Base-by-base conservation (phyloP, 2,797 vertebrate genomes). In the Champsocephalus gunnari region DNA sequence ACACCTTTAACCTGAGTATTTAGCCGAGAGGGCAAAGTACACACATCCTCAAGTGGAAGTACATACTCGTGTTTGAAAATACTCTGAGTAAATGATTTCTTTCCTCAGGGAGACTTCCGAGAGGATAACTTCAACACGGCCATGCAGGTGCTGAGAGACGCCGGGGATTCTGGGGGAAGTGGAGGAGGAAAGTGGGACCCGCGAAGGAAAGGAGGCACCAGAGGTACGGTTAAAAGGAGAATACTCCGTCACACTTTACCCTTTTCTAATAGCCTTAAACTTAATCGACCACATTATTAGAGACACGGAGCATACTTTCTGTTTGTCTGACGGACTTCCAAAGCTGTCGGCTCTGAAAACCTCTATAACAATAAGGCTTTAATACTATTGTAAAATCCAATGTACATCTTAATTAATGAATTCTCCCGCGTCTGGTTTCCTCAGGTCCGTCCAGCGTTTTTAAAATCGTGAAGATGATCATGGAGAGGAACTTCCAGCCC, bases 401-500 rank as follows among this genome's bases (percentile, higher is more conserved):
- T 51, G 43, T 11, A 9, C 28, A 13, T 41, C n/a, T 50, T 8
- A 28, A 14, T 66, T 12, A 19, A 2, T 43, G 2, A 67, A 7
- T 34, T 2, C 34, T 57, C 2, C 1, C 6, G 7, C 24, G 9
- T 28, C 1, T 34, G 12, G 2, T 70, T 9, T 79, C 49, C 12
- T 4, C 24, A 99, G 98, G 98, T 65, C 97, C 97, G 3, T 99
- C 97, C 69, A 99, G 97, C 63, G 98, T 99, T 48, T 99, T 99
- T 88, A 99, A 99, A 87, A 99, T 99, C 66, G 98, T 99, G 66
- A 99, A 99, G 93, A 99, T 99, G 98, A 99, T 99, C 75, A 99
- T 99, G 97, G 98, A 99, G 94, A 97, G 98, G 74, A 99, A 99
- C 93, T 99, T 99, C 90, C 98, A 99, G 80, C 98, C 98, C 0